Base-by-base conservation (phyloP, 1,140 invertebrate genomes). In the Sipha flava region DNA sequence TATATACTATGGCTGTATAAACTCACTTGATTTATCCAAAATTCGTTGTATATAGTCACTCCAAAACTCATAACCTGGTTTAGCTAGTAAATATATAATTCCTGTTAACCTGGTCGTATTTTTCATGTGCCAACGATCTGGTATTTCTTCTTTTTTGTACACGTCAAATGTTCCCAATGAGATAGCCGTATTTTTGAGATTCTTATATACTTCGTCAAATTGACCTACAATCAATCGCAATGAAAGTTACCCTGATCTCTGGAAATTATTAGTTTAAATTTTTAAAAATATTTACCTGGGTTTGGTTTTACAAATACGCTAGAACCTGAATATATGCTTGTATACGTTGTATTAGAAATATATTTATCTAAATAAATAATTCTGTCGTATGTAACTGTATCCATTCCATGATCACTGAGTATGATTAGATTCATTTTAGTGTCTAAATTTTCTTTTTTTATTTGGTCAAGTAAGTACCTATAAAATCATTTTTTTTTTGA, bases 381-480 rank as follows among this genome's bases (percentile, higher is more conserved):
- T 81, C 86, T 84, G 45, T 87, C 84, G 62, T 84, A 81, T 10
- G 84, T 86, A 1, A 90, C 87, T 31, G 85, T 83, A 2, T 87
- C 82, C 90, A 93, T 92, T 21, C 93, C 92, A 85, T 94, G 92
- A 85, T 94, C 93, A 84, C 91, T 92, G 2, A 92, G 84, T 57
- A 93, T 86, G 79, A 93, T 87, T 1, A 93, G 85, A 84, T 93
- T 92, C 0, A 92, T 86, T 68, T 83, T 84, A 82, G 90, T 85
- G 43, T 83, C 83, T 49, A 92, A 84, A 10, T 86, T 84, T 75
- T 87, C 82, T 3, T 85, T 73, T 37, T 85, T 83, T 45, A 92
- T 81, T 82, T 88, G 85, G 23, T 88, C 81, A 82, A 91, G 85
- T 57, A 91, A 84, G 83, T 90, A 89, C 64, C 73, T 77, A 18